These are phyloP conservation scores for Caenorhabditis sp. DNA, from an alignment of 2,888 invertebrate species.

Conservation along the genomic window DNA sequence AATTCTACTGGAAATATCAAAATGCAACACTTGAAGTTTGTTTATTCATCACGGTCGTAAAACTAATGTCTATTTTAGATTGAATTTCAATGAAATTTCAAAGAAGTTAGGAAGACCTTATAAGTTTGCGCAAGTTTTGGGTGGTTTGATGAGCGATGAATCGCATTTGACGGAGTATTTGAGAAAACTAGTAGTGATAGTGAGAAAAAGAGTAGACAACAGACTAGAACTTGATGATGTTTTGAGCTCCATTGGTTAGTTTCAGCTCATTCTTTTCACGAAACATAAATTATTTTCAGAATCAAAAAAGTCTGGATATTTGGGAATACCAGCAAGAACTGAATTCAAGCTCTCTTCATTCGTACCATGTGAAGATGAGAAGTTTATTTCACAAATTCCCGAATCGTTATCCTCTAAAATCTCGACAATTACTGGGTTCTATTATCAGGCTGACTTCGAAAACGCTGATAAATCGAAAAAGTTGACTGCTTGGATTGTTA, in stretches of 20 bases:
- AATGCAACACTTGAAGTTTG: constrained; percentile 40
- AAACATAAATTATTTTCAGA: constrained; percentile 3
- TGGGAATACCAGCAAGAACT: neutral
- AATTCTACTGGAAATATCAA: constrained; percentile 44
- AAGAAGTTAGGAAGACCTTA: constrained; percentile 42
- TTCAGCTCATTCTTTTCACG: neutral
- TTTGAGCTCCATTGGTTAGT: constrained; percentile 4
- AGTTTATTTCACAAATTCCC: constrained; percentile 22
- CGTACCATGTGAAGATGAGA: constrained; percentile 26
- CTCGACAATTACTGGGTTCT: constrained; percentile 8
- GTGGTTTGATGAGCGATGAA: constrained; percentile 9
- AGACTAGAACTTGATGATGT: constrained; percentile 14
- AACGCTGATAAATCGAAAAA: constrained; percentile 11
- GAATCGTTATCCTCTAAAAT: constrained; percentile 12
- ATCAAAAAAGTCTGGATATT: constrained; percentile 17
- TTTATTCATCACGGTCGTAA: neutral
- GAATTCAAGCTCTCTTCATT: constrained; percentile 11
- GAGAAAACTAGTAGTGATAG: constrained; percentile 23
- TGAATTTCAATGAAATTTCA: constrained; percentile 5
- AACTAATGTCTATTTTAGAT: constrained; percentile 17
- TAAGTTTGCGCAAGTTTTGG: constrained; percentile 39
- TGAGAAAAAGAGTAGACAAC: constrained; percentile 33
- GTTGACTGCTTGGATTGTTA: constrained; percentile 20
- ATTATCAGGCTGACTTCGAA: constrained; percentile 21
- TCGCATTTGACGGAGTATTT: constrained; percentile 35